A percentile compares a stretch with the other conserved stretches of the same genome.
phyloP scores from a whole-genome alignment of 2,888 invertebrate species.

The Phalera bucephala region DNA sequence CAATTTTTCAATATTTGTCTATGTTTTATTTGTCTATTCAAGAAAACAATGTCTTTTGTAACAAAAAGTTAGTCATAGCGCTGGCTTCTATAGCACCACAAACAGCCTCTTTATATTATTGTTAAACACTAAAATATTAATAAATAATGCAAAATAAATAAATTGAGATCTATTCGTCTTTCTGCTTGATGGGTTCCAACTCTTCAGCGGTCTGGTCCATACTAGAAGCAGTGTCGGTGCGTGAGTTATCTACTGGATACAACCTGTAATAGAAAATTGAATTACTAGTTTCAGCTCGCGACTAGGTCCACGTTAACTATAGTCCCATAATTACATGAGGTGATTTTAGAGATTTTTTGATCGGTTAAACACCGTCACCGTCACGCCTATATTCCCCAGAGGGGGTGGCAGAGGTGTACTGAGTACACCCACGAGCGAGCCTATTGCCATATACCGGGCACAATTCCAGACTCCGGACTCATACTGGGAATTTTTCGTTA shows the following conservation, averaged over 20 bases:
- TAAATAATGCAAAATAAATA: background rate
- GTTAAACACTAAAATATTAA: background rate
- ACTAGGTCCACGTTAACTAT: no score
- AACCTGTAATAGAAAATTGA: slow-evolving; percentile 86
- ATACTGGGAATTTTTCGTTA: no score
- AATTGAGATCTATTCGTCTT: slow-evolving; percentile 49
- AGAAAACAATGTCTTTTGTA: background rate
- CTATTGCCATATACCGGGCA: no score
- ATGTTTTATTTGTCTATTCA: background rate
- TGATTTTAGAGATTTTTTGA: no score
- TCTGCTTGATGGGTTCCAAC: slow-evolving; percentile 50
- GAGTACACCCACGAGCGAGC: no score
- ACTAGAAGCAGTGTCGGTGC: slow-evolving; percentile 87
- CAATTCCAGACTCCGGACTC: no score
- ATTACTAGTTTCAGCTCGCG: no score
- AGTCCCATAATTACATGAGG: no score
- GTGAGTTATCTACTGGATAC: slow-evolving; percentile 95
- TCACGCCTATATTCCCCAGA: no score
- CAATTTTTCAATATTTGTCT: background rate
- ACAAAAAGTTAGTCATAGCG: background rate
- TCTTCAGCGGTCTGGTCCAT: slow-evolving; percentile 77
- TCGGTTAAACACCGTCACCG: no score
- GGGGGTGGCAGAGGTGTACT: no score
- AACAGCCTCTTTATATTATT: background rate
- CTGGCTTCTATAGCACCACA: background rate